A percentile compares a stretch with the other conserved stretches of the same genome.
phyloP scores from a whole-genome alignment of 2,888 invertebrate species.

The Agrypnus murinus region DNA sequence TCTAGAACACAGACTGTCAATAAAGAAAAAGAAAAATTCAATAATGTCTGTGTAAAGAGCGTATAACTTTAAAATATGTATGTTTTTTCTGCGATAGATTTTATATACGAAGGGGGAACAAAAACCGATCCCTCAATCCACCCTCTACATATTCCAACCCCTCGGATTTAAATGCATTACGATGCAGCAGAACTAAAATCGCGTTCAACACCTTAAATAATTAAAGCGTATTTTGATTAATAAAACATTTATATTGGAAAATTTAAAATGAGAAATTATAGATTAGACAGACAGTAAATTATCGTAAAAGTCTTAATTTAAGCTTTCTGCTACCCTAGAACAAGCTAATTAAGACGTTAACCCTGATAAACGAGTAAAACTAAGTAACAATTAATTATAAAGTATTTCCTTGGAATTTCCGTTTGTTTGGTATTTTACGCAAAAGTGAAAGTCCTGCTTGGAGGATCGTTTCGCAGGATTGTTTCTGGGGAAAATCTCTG shows the following conservation, averaged over 20 bases:
- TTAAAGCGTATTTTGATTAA: conserved; percentile 1
- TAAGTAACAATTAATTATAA: conserved; percentile 40
- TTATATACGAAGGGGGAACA: conserved; percentile 33
- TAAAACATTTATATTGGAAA: no score
- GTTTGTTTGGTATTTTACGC: neutral
- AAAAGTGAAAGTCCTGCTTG: conserved; percentile 12
- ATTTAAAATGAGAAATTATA: neutral
- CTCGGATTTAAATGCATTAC: conserved; percentile 12
- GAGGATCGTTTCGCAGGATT: conserved; percentile 8
- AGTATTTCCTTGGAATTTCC: conserved; percentile 27
- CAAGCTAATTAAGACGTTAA: conserved; percentile 32
- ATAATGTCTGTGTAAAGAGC: no score
- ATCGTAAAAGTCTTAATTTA: neutral
- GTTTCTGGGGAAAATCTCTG: conserved; percentile 34
- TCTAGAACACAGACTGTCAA: no score
- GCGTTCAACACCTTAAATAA: neutral
- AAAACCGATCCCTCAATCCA: conserved; percentile 19
- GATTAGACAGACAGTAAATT: neutral
- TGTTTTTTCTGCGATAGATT: conserved; percentile 3
- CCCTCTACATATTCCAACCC: conserved; percentile 14
- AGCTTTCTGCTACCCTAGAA: neutral
- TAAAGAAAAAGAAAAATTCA: no score
- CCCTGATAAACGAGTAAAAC: conserved; percentile 33
- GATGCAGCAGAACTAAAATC: neutral
- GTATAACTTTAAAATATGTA: no score